phyloP scores from a whole-genome alignment of 1,140 invertebrate genomes.

The Diploscapter pachys region DNA sequence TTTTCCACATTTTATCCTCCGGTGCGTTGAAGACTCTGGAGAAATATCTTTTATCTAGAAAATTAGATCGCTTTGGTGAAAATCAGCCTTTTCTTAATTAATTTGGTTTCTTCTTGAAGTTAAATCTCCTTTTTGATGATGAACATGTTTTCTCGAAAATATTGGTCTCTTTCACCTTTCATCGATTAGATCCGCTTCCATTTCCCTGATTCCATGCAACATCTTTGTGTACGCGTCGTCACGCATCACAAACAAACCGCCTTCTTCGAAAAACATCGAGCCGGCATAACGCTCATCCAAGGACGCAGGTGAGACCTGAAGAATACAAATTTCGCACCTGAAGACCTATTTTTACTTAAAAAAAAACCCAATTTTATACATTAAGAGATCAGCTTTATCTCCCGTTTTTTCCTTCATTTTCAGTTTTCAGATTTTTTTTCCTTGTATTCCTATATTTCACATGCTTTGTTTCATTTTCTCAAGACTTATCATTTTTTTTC shows the following conservation, averaged over 20 bases:
- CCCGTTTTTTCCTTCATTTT: conserved; percentile 26
- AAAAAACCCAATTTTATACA: too few relatives aligned
- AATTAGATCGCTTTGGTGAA: conserved; percentile 36
- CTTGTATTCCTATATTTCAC: too few relatives aligned
- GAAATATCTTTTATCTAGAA: conserved; percentile 59
- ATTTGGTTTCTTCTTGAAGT: conserved; percentile 39
- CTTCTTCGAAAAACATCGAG: conserved; percentile 75
- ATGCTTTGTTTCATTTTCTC: too few relatives aligned
- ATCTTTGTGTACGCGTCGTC: conserved; percentile 78
- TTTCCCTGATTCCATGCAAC: conserved; percentile 82
- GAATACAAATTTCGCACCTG: too few relatives aligned
- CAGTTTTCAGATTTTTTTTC: too few relatives aligned
- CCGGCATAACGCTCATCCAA: conserved; percentile 59
- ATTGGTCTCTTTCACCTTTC: conserved; percentile 62
- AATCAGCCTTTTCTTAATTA: conserved; percentile 62
- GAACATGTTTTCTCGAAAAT: conserved; percentile 46
- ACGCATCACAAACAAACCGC: conserved; percentile 81
- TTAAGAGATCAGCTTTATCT: conserved; percentile 40
- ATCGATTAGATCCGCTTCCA: conserved; percentile 31
- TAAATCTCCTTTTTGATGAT: conserved; percentile 35
- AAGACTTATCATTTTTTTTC: background rate
- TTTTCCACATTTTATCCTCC: too few relatives aligned
- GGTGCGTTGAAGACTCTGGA: conserved; percentile 68
- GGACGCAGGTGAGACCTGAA: too few relatives aligned
- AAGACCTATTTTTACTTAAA: too few relatives aligned